These are phyloP conservation scores for Gobius niger DNA, from an alignment of 2,113 vertebrate genomes.

Conservation along the genomic window DNA sequence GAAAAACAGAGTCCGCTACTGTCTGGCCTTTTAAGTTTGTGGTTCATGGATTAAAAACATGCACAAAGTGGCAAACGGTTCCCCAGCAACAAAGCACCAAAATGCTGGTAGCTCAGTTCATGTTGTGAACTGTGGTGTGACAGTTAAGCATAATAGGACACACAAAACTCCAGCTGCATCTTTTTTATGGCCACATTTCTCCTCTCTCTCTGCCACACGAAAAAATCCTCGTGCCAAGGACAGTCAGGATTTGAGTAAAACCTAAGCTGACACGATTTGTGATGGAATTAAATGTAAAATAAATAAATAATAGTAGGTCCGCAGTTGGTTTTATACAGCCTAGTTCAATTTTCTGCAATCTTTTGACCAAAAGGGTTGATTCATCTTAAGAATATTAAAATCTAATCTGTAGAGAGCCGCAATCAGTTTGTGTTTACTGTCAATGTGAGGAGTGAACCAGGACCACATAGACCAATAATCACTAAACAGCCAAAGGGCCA, in stretches of 20 bases:
- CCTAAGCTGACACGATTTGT: slow-evolving; percentile 10
- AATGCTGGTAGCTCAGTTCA: slow-evolving; percentile 44
- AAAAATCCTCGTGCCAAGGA: slow-evolving; percentile 20
- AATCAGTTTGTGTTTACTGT: too few species aligned
- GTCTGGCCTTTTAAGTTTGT: slow-evolving; percentile 26
- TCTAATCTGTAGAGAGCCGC: too few species aligned
- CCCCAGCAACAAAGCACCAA: slow-evolving; percentile 35
- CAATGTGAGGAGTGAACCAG: too few species aligned
- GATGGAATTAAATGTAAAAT: slow-evolving; percentile 7
- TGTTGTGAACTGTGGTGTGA: slow-evolving; percentile 49
- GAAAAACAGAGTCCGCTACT: slow-evolving; percentile 15
- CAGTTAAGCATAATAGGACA: slow-evolving; percentile 64
- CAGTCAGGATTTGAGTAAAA: not conserved
- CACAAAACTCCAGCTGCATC: slow-evolving; percentile 35
- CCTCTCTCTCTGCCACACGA: slow-evolving; percentile 14
- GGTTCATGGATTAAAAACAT: slow-evolving; percentile 43
- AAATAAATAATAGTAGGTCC: too few species aligned
- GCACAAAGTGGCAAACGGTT: slow-evolving; percentile 17
- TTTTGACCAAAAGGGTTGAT: too few species aligned
- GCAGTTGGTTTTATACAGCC: too few species aligned
- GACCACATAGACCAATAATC: too few species aligned
- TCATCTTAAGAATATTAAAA: too few species aligned
- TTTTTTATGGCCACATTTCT: slow-evolving; percentile 10
- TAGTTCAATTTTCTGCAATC: too few species aligned
- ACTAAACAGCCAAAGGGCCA: too few species aligned